phyloP scores from a whole-genome alignment of 2,113 vertebrate species.

The Pituophis catenifer region DNA sequence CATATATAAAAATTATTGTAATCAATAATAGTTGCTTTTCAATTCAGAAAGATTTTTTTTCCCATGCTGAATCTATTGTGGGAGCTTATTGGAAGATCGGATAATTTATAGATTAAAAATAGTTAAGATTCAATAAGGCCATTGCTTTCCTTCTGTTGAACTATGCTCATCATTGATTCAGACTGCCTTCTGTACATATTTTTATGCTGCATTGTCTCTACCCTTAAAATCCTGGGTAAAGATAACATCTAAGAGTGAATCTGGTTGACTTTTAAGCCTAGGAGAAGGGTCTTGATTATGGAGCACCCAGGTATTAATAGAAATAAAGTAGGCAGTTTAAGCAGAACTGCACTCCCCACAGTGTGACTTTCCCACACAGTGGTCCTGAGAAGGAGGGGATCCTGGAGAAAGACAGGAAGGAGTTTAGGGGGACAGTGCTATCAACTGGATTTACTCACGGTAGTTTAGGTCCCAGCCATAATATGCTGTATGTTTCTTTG shows the following conservation, averaged over 20 bases:
- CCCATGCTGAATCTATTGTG: background rate
- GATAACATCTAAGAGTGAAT: background rate
- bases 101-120: background rate
- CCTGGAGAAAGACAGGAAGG: background rate
- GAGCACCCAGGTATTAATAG: background rate
- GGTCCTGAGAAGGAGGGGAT: background rate
- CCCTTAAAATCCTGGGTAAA: background rate
- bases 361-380: background rate
- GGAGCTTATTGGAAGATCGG: slow-evolving; percentile 19
- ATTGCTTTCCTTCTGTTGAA: background rate
- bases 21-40: slow-evolving; percentile 26
- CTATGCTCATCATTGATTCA: background rate
- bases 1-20: background rate
- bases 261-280: background rate
- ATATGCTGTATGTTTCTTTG: background rate
- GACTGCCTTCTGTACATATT: background rate
- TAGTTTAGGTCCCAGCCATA: background rate
- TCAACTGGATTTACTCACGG: background rate
- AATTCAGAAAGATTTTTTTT: slow-evolving; percentile 11
- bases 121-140: background rate
- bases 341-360: background rate
- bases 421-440: background rate
- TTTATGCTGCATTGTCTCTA: background rate
- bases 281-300: background rate
- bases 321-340: background rate